Evolutionary conservation across 2,797 vertebrate species (phyloP).

Genomic region (Gymnopithys bicolor): DNA sequence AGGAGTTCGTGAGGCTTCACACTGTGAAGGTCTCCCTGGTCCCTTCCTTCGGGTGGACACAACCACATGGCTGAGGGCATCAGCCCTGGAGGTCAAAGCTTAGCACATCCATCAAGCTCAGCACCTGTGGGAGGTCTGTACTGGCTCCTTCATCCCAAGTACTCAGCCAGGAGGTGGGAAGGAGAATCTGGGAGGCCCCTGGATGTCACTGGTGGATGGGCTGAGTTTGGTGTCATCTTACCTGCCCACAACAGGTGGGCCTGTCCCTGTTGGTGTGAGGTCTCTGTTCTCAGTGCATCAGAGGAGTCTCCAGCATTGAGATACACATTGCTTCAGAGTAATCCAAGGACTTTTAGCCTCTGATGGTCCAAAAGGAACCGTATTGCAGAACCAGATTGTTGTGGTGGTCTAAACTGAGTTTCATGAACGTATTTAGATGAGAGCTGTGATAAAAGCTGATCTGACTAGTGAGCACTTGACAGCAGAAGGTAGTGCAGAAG

Average conservation of each 20-base stretch:
- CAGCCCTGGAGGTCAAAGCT: not conserved
- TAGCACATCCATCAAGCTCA: not conserved
- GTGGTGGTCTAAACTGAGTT: not conserved
- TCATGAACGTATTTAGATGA: not conserved
- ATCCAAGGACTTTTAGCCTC: not conserved
- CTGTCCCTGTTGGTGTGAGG: not conserved
- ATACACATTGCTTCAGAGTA: not conserved
- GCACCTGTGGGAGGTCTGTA: rapidly evolving
- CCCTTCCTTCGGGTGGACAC: not conserved
- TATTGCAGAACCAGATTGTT: not conserved
- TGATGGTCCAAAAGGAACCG: not conserved
- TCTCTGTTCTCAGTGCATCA: not conserved
- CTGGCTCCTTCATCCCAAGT: not conserved
- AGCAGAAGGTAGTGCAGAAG: not conserved
- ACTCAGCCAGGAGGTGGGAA: not conserved
- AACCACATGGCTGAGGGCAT: rapidly evolving
- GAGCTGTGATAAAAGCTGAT: not conserved
- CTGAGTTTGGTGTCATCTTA: rapidly evolving
- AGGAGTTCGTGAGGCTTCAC: not conserved
- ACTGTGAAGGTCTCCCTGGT: not conserved
- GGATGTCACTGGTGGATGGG: rapidly evolving
- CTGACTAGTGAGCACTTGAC: rapidly evolving
- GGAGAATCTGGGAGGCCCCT: not conserved
- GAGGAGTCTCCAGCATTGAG: not conserved
- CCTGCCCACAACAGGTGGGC: not conserved